phyloP scores from a whole-genome alignment of 1,140 invertebrate genomes.

The Bombus sylvicola region DNA sequence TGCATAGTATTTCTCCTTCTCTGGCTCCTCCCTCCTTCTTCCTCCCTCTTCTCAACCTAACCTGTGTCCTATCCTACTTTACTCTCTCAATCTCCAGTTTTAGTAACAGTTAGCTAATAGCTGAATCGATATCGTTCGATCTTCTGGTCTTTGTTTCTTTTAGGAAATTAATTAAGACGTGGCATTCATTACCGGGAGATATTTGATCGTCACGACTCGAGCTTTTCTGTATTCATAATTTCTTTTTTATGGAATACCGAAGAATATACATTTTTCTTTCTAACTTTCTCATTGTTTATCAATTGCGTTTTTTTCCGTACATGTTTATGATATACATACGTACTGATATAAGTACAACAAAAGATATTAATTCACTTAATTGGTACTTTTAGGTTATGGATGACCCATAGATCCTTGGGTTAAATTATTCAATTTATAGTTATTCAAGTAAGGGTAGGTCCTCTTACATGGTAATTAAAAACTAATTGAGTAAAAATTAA shows the following conservation, averaged over 20 bases:
- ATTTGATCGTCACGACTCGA: not conserved
- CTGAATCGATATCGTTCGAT: conserved; percentile 6
- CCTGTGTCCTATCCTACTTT: not conserved
- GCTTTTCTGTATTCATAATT: not conserved
- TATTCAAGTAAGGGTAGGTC: too few species aligned
- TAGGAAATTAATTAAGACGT: conserved; percentile 2
- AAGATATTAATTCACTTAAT: not conserved
- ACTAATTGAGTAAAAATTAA: too few species aligned
- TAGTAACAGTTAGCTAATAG: not conserved
- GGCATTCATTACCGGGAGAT: not conserved
- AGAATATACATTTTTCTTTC: not conserved
- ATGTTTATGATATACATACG: not conserved
- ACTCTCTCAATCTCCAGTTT: too few species aligned
- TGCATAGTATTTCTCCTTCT: not conserved
- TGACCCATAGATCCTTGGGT: not conserved
- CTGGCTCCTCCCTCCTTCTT: too few species aligned
- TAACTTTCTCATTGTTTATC: not conserved
- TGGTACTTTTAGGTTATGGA: not conserved
- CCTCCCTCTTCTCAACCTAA: not conserved
- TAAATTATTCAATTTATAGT: not conserved
- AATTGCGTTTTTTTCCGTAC: not conserved
- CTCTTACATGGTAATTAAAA: too few species aligned
- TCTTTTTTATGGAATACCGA: not conserved
- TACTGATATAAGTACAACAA: not conserved
- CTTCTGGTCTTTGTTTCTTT: not conserved